A percentile compares a stretch with the other conserved stretches of the same genome.
These are phyloP conservation scores for Otus sunia DNA, from an alignment of 2,113 vertebrate species.

Conservation along the genomic window DNA sequence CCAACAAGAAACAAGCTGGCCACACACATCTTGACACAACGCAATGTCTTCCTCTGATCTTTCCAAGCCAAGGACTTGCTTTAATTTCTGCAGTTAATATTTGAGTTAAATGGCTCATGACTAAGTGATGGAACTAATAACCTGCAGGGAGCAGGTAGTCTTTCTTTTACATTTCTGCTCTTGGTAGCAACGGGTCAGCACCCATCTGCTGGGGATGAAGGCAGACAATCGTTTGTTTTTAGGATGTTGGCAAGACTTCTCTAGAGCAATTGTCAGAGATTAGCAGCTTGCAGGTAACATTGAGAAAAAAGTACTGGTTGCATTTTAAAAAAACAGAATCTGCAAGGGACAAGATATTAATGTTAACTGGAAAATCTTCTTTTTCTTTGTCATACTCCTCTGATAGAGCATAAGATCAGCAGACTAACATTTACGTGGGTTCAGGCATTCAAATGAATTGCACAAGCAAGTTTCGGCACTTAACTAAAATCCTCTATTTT, in stretches of 20 bases:
- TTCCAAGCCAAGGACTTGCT: slow-evolving; percentile 57
- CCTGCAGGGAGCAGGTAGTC: slow-evolving; percentile 4
- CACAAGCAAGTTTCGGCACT: not conserved
- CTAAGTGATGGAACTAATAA: slow-evolving; percentile 65
- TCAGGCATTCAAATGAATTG: not conserved
- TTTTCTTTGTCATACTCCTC: not conserved
- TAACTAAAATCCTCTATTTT: not conserved
- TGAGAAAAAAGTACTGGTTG: not conserved
- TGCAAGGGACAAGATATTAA: not conserved
- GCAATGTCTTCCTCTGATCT: slow-evolving; percentile 21
- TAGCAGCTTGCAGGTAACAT: not conserved
- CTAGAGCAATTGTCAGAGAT: not conserved
- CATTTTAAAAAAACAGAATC: not conserved
- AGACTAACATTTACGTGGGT: not conserved
- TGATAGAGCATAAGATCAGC: not conserved
- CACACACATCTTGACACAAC: not conserved
- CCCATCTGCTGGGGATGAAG: not conserved
- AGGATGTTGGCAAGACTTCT: not conserved
- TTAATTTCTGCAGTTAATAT: slow-evolving; percentile 67
- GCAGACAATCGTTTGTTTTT: slow-evolving; percentile 16
- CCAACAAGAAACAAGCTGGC: not conserved
- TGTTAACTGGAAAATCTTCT: not conserved
- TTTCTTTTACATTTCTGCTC: slow-evolving; percentile 36
- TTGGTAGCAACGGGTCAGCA: slow-evolving; percentile 17
- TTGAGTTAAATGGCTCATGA: slow-evolving; percentile 65